Conservation (phyloP, 1,140 invertebrate genomes). For the Melitaea cinxia region DNA sequence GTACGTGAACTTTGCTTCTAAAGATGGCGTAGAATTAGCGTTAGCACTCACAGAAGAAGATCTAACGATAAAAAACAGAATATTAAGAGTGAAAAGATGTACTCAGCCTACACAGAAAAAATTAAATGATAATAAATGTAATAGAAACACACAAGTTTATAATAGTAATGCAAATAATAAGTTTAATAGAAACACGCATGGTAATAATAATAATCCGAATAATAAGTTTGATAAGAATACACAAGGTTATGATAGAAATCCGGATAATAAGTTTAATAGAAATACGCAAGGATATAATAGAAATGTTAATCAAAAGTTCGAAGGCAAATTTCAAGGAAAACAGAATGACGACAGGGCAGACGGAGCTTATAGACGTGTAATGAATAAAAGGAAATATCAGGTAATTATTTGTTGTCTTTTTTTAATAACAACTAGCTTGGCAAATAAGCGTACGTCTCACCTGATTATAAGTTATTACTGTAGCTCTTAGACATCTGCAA, state of each 20-base stretch:
- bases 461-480: too few species aligned
- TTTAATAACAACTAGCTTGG: too few species aligned
- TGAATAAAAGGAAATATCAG: conserved; percentile 65
- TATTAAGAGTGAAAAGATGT: conserved; percentile 70
- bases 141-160: conserved; percentile 4
- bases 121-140: conserved; percentile 6
- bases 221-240: too few species aligned
- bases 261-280: conserved; percentile 2
- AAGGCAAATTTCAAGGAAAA: conserved; percentile 20
- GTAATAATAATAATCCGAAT: too few species aligned
- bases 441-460: too few species aligned
- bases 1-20: conserved; percentile 84
- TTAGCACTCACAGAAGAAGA: conserved; percentile 83
- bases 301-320: conserved; percentile 16
- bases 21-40: conserved; percentile 84
- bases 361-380: conserved; percentile 62
- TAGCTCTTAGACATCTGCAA: too few species aligned
- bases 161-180: too few species aligned
- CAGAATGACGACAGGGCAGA: conserved; percentile 31
- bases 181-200: conserved; percentile 3
- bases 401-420: conserved; percentile 43
- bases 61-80: conserved; percentile 74
- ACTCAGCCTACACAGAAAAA: conserved; percentile 41
- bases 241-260: too few species aligned
- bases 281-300: conserved; percentile 8